A percentile compares a stretch with the other conserved stretches of the same genome.
Evolutionary conservation across 2,113 vertebrate genomes (phyloP).

Genomic region (Oplegnathus fasciatus): DNA sequence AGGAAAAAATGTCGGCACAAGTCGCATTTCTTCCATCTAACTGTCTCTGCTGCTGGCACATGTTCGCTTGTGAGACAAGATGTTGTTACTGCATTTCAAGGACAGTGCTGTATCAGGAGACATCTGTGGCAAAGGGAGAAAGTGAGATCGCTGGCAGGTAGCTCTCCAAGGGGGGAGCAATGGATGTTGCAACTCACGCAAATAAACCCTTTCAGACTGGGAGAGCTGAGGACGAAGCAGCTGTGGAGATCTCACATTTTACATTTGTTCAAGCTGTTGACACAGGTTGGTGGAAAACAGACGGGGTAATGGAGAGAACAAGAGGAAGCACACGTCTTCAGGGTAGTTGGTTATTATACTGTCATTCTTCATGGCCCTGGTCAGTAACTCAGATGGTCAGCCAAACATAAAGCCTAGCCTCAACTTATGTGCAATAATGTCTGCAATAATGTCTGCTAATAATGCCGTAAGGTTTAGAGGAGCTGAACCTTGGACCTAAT

Average conservation of each 20-base stretch:
- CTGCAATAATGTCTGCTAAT: neutral
- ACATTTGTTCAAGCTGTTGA: constrained; percentile 35
- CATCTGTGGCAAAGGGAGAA: constrained; percentile 15
- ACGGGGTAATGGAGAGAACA: constrained; percentile 20
- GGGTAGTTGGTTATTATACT: constrained; percentile 34
- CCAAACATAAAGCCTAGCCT: constrained; percentile 9
- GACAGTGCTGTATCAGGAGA: constrained; percentile 43
- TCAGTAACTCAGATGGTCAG: constrained; percentile 4
- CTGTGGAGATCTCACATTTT: constrained; percentile 36
- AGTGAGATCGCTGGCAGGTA: constrained; percentile 50
- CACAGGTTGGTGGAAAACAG: constrained; percentile 31
- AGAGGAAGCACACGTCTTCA: neutral
- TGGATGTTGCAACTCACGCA: constrained; percentile 28
- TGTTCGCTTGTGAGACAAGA: constrained; percentile 37
- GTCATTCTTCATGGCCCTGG: constrained; percentile 6
- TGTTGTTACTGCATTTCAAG: constrained; percentile 53
- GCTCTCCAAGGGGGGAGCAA: constrained; percentile 45
- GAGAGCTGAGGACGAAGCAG: constrained; percentile 10
- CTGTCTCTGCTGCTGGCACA: constrained; percentile 47
- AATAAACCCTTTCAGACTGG: constrained; percentile 47
- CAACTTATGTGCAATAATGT: neutral
- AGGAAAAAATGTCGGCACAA: neutral
- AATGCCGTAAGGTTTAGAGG: neutral
- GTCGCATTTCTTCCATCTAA: constrained; percentile 43
- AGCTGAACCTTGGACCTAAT: neutral